phyloP scores from a whole-genome alignment of 2,797 vertebrate genomes.

The Brotula barbata region DNA sequence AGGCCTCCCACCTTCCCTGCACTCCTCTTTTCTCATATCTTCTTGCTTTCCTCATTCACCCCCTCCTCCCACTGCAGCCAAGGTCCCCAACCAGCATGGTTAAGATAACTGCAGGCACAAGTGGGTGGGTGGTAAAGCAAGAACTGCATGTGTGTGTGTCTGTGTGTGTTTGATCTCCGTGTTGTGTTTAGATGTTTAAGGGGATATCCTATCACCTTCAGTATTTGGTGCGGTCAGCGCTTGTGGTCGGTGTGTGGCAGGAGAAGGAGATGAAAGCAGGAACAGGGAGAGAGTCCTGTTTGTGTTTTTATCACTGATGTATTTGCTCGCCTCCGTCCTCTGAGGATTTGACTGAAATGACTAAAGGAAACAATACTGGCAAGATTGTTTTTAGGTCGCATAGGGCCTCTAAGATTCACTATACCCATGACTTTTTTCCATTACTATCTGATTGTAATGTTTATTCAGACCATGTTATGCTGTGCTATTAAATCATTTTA shows the following conservation, averaged over 20 bases:
- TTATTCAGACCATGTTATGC: constrained; percentile 48
- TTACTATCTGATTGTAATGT: constrained; percentile 53
- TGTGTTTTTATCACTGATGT: constrained; percentile 80
- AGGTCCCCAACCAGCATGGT: constrained; percentile 73
- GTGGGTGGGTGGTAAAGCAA: constrained; percentile 79
- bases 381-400: constrained; percentile 78
- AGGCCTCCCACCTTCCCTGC: constrained; percentile 52
- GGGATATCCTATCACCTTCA: constrained; percentile 84
- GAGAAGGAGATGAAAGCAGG: constrained; percentile 74
- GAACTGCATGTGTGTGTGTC: constrained; percentile 57
- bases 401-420: constrained; percentile 62
- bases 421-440: constrained; percentile 43
- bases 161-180: constrained; percentile 77
- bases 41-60: constrained; percentile 34
- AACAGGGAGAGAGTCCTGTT: constrained; percentile 73
- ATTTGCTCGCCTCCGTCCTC: constrained; percentile 75
- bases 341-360: constrained; percentile 71
- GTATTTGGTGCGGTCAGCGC: constrained; percentile 75
- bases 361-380: constrained; percentile 76
- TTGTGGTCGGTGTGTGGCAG: constrained; percentile 71
- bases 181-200: constrained; percentile 84
- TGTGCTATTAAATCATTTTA: constrained; percentile 26
- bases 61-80: constrained; percentile 42
- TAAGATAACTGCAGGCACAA: constrained; percentile 78
- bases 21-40: constrained; percentile 43